Percentiles rank a stretch among this genome's conserved stretches.
Conservation (phyloP, 2,888 invertebrate species). For the Mantis religiosa region DNA sequence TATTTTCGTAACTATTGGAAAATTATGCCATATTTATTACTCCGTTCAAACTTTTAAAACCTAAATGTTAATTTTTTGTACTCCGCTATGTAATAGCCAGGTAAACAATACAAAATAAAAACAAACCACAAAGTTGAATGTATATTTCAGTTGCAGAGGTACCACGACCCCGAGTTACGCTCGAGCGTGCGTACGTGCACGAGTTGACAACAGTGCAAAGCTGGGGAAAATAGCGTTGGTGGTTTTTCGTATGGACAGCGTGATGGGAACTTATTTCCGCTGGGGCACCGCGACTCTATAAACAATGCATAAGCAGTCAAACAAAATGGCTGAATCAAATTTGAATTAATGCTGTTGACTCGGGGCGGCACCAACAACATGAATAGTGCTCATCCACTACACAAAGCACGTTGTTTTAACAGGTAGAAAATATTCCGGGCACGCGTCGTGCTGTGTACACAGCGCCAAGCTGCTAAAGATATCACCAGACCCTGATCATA, state of each 20-base stretch:
- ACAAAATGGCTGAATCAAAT: background rate
- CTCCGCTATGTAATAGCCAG: too few relatives aligned
- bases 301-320: background rate
- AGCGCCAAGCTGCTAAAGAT: background rate
- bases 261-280: background rate
- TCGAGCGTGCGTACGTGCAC: too few relatives aligned
- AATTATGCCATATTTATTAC: too few relatives aligned
- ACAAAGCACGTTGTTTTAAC: background rate
- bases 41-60: too few relatives aligned
- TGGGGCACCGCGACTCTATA: background rate
- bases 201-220: background rate
- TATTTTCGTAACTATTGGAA: too few relatives aligned
- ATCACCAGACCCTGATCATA: background rate
- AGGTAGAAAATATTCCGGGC: background rate
- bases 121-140: too few relatives aligned
- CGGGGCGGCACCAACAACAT: background rate
- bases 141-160: too few relatives aligned
- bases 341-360: background rate
- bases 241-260: background rate
- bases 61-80: too few relatives aligned
- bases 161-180: background rate
- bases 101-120: too few relatives aligned
- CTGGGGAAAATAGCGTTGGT: background rate
- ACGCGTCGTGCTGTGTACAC: background rate
- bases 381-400: background rate